A percentile compares a stretch with the other conserved stretches of the same genome.
Evolutionary conservation across 1,140 invertebrate species (phyloP).

Genomic region (Sarcophaga peregrina): DNA sequence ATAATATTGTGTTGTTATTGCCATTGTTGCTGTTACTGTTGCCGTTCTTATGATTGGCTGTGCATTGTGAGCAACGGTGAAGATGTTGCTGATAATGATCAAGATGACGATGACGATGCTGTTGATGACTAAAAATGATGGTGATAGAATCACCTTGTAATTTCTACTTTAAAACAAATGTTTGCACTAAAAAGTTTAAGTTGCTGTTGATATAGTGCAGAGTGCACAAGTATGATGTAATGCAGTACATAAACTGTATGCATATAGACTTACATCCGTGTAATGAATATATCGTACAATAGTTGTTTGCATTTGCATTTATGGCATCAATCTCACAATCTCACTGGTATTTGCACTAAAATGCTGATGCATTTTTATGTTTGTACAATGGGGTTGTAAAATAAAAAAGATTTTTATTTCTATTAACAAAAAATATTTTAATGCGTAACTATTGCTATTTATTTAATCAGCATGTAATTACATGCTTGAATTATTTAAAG

Average conservation of each 20-base stretch:
- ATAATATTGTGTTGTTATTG: not conserved
- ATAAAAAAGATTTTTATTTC: not conserved
- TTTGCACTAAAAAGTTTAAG: conserved; percentile 25
- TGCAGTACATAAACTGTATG: too few relatives aligned
- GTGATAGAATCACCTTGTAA: conserved; percentile 15
- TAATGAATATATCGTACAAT: not conserved
- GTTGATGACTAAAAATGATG: conserved; percentile 3
- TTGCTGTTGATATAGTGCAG: not conserved
- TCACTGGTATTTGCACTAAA: not conserved
- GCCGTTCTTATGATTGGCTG: not conserved
- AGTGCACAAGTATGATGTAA: not conserved
- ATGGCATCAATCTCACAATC: not conserved
- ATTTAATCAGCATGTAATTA: conserved; percentile 1
- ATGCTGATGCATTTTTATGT: not conserved
- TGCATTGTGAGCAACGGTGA: too few relatives aligned
- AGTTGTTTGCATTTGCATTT: not conserved
- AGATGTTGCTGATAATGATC: too few relatives aligned
- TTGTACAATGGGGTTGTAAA: not conserved
- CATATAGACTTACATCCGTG: too few relatives aligned
- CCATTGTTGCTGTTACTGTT: not conserved
- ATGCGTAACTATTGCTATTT: not conserved
- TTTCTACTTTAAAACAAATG: conserved; percentile 11
- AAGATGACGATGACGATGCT: not conserved
- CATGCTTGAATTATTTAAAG: not conserved
- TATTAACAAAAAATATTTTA: not conserved